Percentiles rank a stretch among this genome's conserved stretches.
Conservation (phyloP, 1,140 invertebrate species). For the Bombus huntii region DNA sequence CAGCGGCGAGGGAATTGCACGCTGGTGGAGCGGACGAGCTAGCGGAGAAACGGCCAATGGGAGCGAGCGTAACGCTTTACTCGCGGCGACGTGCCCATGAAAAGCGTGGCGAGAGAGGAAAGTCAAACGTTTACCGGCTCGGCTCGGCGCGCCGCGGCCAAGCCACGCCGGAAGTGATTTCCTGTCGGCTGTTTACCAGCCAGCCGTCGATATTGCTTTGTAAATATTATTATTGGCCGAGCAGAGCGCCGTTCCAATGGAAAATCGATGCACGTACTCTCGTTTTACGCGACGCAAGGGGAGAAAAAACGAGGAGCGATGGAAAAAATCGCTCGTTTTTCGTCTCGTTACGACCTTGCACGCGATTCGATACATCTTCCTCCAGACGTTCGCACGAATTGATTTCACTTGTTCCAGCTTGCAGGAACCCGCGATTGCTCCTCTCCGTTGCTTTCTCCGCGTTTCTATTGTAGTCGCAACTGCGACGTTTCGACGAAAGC, state of each 20-base stretch:
- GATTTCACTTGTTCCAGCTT: constrained; percentile 11
- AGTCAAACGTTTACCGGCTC: constrained; percentile 19
- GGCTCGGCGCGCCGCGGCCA: not conserved
- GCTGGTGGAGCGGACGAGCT: not conserved
- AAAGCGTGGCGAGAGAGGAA: constrained; percentile 39
- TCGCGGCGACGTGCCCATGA: constrained; percentile 10
- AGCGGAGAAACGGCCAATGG: constrained; percentile 11
- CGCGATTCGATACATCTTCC: not conserved
- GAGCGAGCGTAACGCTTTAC: not conserved
- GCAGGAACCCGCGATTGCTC: not conserved
- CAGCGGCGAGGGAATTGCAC: not conserved
- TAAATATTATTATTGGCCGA: constrained; percentile 28
- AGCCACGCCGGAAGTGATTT: constrained; percentile 44
- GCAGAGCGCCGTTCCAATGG: not conserved
- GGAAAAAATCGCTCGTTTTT: not conserved
- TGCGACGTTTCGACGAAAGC: not conserved
- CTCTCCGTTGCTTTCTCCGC: constrained; percentile 39
- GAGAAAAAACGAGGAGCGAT: not conserved
- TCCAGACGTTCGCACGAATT: not conserved
- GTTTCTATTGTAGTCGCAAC: constrained; percentile 16
- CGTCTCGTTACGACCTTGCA: not conserved
- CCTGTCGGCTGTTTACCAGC: constrained; percentile 32
- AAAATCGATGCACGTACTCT: not conserved
- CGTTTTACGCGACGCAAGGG: not conserved
- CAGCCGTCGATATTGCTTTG: constrained; percentile 14